Conservation (phyloP, 2,888 invertebrate genomes). For the Leptothorax acervorum region DNA sequence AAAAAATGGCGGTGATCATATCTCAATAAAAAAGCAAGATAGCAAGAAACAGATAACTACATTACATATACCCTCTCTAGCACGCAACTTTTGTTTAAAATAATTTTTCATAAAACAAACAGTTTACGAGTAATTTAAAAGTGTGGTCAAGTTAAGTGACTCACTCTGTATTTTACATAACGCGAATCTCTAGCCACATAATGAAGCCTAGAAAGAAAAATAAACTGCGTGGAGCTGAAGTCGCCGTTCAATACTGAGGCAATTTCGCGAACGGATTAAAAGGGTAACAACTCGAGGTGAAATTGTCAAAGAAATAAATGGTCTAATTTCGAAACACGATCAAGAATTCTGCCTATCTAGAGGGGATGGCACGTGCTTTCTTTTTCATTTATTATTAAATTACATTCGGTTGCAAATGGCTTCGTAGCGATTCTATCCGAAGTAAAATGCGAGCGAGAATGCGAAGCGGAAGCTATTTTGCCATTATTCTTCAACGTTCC, state of each 20-base stretch:
- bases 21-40: background rate
- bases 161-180: constrained; percentile 21
- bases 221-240: background rate
- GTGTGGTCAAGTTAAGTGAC: background rate
- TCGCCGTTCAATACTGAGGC: background rate
- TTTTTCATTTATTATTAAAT: constrained; percentile 24
- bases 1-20: background rate
- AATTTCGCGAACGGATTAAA: constrained; percentile 4
- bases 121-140: background rate
- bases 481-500: background rate
- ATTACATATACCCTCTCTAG: background rate
- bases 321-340: background rate
- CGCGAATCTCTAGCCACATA: constrained; percentile 2
- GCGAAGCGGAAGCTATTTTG: background rate
- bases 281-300: background rate
- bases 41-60: background rate
- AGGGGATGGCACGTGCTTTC: background rate
- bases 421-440: background rate
- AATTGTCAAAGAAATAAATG: constrained; percentile 15
- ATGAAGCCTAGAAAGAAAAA: background rate
- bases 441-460: background rate
- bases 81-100: background rate
- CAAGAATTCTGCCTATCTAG: background rate
- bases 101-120: background rate
- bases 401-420: constrained; percentile 24